A percentile compares a stretch with the other conserved stretches of the same genome.
These are phyloP conservation scores for Leucophenga varia DNA, from an alignment of 1,140 invertebrate species.

Conservation along the genomic window DNA sequence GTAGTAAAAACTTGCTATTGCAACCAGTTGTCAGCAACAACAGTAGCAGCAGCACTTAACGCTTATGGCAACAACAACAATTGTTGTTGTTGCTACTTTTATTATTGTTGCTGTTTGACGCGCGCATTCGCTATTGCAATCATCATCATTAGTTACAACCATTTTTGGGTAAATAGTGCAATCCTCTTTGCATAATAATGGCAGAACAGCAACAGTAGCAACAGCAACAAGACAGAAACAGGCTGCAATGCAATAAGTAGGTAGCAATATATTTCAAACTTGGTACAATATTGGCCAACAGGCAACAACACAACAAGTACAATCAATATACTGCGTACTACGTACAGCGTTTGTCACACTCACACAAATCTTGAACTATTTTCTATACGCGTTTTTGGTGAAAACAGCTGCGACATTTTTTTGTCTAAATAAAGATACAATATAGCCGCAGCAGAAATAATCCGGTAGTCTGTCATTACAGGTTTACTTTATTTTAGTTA, in stretches of 20 bases:
- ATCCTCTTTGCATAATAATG: conserved; percentile 54
- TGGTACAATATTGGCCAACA: conserved; percentile 37
- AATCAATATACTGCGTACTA: no score
- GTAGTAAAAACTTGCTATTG: conserved; percentile 26
- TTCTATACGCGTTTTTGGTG: no score
- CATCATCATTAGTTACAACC: conserved; percentile 51
- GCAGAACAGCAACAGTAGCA: conserved; percentile 18
- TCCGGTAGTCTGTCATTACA: no score
- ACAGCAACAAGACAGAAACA: neutral
- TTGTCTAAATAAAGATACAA: conserved; percentile 51
- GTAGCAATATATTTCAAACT: neutral
- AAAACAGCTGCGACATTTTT: conserved; percentile 40
- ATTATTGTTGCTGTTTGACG: conserved; percentile 1
- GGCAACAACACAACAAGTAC: conserved; percentile 33
- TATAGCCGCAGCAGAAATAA: conserved; percentile 28
- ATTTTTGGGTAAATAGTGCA: conserved; percentile 54
- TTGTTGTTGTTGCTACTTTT: conserved; percentile 1
- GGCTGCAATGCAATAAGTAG: no score
- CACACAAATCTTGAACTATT: no score
- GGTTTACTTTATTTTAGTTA: no score
- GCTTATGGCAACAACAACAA: conserved; percentile 16
- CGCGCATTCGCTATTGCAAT: conserved; percentile 17
- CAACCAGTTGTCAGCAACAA: conserved; percentile 30
- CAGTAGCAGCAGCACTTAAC: conserved; percentile 21
- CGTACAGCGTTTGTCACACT: no score